Evolutionary conservation across 2,797 vertebrate species (phyloP), one percentile per base, ranked within the genome.

Genomic region (Anabacerthia variegaticeps): DNA sequence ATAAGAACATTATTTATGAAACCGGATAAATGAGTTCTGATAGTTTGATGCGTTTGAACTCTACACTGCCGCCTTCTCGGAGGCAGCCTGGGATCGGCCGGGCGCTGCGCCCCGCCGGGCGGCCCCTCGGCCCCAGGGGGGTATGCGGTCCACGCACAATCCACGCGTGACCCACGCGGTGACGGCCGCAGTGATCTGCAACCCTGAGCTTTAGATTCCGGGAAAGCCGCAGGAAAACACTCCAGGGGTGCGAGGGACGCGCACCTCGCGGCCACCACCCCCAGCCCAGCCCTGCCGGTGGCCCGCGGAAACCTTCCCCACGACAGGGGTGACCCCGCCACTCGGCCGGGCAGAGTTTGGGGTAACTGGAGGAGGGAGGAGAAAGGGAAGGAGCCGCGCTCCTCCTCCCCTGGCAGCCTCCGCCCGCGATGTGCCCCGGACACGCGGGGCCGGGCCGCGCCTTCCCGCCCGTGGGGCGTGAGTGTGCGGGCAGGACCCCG

Each of bases 1-100:
- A 97, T 92, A 91, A 95, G 97, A 95, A 95, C 95, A 92, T 98
- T 97, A 97, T 97, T 98, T 98, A 98, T 98, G 98, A 91, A 95
- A 93, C 88, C 69, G 95, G 96, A 97, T 95, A 96, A 97, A 97
- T 96, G 69, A 96, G 96, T 97, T 93, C 89, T 90, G 97, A 92
- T 85, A 90, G 62, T 93, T 94, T 56, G 92, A 94, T 96, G 96
- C 88, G 91, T 95, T 88, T 95, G 96, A 95, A 93, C 92, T 83
- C 88, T 28, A 56, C 56, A 3, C 73, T 46, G 93, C 86, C 62
- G 92, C 87, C 96, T 95, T 74, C 91, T 83, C 90, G 78, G 77
- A 77, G 91, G 78, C 88, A 74, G 92, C 78, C 87, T 93, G 92
- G 66, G 87, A 78, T 49, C 16, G 22, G 71, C n/a, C 51, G 27